Conservation (phyloP, 2,888 invertebrate genomes). For the Nomada lathburiana region DNA sequence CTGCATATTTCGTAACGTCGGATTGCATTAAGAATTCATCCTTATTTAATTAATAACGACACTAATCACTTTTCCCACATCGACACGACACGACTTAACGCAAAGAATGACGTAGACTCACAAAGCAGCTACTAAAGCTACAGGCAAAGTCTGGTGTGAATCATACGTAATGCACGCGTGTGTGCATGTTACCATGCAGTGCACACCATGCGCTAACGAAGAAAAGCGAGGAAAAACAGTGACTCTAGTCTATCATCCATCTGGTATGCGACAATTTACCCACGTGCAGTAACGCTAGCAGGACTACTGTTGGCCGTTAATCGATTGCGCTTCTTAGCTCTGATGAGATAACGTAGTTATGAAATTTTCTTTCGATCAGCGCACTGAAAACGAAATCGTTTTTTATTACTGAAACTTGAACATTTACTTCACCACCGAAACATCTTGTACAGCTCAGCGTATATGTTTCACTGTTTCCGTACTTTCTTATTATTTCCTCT, state of each 20-base stretch:
- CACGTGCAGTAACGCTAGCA: not conserved
- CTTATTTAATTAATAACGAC: not conserved
- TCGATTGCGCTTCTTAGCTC: not conserved
- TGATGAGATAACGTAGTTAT: no score
- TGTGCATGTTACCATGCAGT: not conserved
- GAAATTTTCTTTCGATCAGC: no score
- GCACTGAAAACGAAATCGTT: no score
- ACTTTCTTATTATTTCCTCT: no score
- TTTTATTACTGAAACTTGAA: no score
- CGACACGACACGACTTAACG: not conserved
- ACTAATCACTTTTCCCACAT: not conserved
- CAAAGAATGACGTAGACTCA: not conserved
- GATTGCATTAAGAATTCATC: not conserved
- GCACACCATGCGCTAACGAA: not conserved
- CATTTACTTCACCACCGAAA: no score
- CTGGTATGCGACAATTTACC: not conserved
- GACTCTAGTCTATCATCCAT: not conserved
- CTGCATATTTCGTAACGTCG: not conserved
- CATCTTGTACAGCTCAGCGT: no score
- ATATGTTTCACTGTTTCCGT: no score
- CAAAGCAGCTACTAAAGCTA: not conserved
- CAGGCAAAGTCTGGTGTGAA: constrained; percentile 7
- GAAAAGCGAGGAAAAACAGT: not conserved
- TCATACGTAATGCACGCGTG: not conserved
- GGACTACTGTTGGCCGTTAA: not conserved